Percentiles rank a stretch among this genome's conserved stretches.
These are phyloP conservation scores for Xestia rhomboidea DNA, from an alignment of 2,888 invertebrate genomes.

Conservation along the genomic window DNA sequence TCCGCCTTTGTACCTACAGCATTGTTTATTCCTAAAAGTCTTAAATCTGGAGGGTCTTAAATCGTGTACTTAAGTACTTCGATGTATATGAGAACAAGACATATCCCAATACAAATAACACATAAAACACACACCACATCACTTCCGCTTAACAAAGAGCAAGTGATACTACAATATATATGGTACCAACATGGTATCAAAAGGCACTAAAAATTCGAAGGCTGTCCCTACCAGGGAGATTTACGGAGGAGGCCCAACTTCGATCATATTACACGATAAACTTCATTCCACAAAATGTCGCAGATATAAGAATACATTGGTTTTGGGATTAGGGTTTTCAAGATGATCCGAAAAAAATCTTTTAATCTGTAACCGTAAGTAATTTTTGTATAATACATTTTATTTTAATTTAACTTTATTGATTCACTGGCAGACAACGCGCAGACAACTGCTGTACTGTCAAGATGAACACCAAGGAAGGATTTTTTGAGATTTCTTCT, in stretches of 20 bases:
- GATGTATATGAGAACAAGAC: not conserved
- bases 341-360: not conserved
- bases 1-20: not conserved
- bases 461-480: too few relatives aligned
- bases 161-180: slow-evolving; percentile 23
- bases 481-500: too few relatives aligned
- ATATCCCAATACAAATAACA: not conserved
- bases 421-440: too few relatives aligned
- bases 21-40: not conserved
- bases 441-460: too few relatives aligned
- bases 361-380: not conserved
- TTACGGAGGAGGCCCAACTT: slow-evolving; percentile 54
- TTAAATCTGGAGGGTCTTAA: not conserved
- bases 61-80: not conserved
- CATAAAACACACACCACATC: slow-evolving; percentile 1
- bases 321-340: slow-evolving; percentile 47
- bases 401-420: too few relatives aligned
- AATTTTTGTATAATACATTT: too few relatives aligned
- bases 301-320: slow-evolving; percentile 50
- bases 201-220: slow-evolving; percentile 54
- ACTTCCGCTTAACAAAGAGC: not conserved
- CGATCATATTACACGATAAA: slow-evolving; percentile 65
- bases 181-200: slow-evolving; percentile 26
- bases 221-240: slow-evolving; percentile 45
- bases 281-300: slow-evolving; percentile 61